These are phyloP conservation scores for Amphimallon solstitiale DNA, from an alignment of 2,888 invertebrate species.

Conservation along the genomic window DNA sequence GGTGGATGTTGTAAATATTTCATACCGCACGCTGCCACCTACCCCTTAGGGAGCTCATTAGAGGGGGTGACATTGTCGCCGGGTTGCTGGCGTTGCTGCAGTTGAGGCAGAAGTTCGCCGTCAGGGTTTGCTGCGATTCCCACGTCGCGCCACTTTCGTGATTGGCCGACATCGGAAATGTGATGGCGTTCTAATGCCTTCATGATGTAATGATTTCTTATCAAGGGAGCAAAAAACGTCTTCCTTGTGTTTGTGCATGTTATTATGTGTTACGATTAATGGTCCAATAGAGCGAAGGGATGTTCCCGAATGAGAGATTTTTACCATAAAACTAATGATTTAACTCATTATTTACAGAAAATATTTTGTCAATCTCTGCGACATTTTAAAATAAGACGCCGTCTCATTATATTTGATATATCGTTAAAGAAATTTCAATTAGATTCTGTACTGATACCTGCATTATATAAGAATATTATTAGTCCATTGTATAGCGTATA, in stretches of 20 bases:
- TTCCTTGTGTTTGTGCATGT: slow-evolving; percentile 29
- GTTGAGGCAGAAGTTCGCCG: slow-evolving; percentile 40
- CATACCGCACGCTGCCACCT: slow-evolving; percentile 48
- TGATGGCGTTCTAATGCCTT: slow-evolving; percentile 50
- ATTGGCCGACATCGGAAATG: slow-evolving; percentile 53
- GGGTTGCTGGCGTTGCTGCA: slow-evolving; percentile 1
- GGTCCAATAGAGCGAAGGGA: not conserved
- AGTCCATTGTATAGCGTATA: no score
- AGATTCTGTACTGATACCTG: no score
- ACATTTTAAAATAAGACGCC: no score
- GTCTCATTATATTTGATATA: no score
- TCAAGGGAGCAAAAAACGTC: slow-evolving; percentile 46
- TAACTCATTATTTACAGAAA: slow-evolving; percentile 6
- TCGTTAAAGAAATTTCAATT: no score
- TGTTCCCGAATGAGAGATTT: slow-evolving; percentile 1
- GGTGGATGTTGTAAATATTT: slow-evolving; percentile 57
- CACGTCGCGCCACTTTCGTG: slow-evolving; percentile 53
- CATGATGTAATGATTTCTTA: slow-evolving; percentile 50
- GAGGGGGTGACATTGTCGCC: slow-evolving; percentile 48
- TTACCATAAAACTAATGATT: not conserved
- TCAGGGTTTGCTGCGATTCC: slow-evolving; percentile 55
- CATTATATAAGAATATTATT: no score
- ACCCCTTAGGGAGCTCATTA: slow-evolving; percentile 53
- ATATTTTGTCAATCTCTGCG: not conserved
- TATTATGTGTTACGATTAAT: slow-evolving; percentile 12